Conservation (phyloP, 2,113 vertebrate genomes). For the Capricornis sumatraensis region DNA sequence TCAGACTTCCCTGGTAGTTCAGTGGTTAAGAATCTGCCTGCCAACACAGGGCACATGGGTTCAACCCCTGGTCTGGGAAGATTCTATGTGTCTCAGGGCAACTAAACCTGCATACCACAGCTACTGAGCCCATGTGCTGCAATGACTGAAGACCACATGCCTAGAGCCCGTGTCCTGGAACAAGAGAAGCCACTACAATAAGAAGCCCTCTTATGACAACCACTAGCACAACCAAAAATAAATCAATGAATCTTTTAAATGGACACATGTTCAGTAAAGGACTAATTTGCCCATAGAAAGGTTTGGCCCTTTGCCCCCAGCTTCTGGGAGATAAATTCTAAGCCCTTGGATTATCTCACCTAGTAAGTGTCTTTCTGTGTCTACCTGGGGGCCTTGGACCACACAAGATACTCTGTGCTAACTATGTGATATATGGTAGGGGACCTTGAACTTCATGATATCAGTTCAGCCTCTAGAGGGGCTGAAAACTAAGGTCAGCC, state of each 20-base stretch:
- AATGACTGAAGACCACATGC: neutral
- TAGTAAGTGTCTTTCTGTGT: neutral
- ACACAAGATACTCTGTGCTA: accelerated
- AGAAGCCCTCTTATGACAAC: neutral
- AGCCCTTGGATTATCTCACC: neutral
- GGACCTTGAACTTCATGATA: neutral
- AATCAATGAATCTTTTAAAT: neutral
- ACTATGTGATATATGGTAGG: neutral
- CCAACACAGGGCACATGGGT: neutral
- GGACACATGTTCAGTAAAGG: neutral
- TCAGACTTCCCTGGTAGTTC: neutral
- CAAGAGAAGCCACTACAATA: neutral
- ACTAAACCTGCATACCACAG: neutral
- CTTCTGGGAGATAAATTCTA: neutral
- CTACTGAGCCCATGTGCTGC: neutral
- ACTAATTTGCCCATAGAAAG: neutral
- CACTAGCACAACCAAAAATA: neutral
- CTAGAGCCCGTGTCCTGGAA: neutral
- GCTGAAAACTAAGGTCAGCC: neutral
- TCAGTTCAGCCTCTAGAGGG: neutral
- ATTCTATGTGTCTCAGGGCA: neutral
- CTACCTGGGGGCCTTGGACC: neutral
- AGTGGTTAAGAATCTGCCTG: neutral
- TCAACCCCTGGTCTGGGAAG: neutral
- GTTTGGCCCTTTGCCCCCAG: neutral